Base-by-base conservation (phyloP, 2,888 invertebrate genomes). In the Drosophila nr. medialis region DNA sequence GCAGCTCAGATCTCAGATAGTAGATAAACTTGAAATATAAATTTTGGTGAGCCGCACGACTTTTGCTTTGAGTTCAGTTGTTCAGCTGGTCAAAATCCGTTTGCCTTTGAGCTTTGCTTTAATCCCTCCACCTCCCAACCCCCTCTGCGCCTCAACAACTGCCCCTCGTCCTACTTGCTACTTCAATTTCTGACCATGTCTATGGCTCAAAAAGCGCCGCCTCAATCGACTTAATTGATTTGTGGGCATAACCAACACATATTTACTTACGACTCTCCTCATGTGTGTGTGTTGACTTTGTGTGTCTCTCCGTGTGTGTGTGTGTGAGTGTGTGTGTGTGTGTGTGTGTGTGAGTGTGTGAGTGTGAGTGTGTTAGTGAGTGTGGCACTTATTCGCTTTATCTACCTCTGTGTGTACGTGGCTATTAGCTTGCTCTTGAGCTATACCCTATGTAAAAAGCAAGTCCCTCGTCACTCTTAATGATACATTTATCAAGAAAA, bases 221-320 rank as follows among this genome's bases (percentile, higher is more conserved):
- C 83, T 83, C 91, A 91, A 91, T 91, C 91, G 92, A 83, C 89
- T 89, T 90, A 91, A 91, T 91, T 91, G 90, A 91, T 91, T 92
- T 90, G 90, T 90, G 85, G 89, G 87, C 87, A 85, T 89, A 85
- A 89, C 88, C 85, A 85, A 81, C 69, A 87, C 89, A 86, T 84
- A 79, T 89, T 79, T 89, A 51, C 89, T 73, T 68, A 70, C 64
- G 49, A 59, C 45, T 48, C 48, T 42, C 38, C 45, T 42, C 50
- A 49, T 59, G 27, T 50, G 45, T 68, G 53, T 77, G 78, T 90
- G 86, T 90, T 83, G 81, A 79, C 79, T 78, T 79, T 82, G 68
- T 64, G 42, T 60, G 51, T 34, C 21, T 50, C 50, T 58, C 55
- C 65, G n/a, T 61, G 42, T 64, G 40, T 64, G 55, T 54, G 55